Conservation (phyloP, 2,888 invertebrate genomes). For the Leptopilina syphax region DNA sequence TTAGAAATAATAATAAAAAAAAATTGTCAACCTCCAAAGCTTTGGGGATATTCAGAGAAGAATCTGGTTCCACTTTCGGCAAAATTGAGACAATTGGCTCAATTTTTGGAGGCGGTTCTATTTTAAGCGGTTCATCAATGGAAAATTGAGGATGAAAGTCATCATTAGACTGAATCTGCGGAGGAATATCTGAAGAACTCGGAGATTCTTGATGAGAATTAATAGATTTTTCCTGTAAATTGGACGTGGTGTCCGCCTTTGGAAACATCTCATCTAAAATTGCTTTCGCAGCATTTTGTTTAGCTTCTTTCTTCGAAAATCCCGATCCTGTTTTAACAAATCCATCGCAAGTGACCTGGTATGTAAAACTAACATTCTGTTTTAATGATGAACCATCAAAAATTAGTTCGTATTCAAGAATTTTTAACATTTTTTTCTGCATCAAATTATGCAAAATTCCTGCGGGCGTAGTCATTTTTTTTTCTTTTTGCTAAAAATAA, state of each 20-base stretch:
- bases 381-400: constrained; percentile 58
- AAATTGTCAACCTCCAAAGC: constrained; percentile 62
- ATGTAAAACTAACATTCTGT: constrained; percentile 74
- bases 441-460: constrained; percentile 74
- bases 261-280: constrained; percentile 53
- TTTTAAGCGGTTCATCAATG: constrained; percentile 58
- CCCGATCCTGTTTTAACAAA: constrained; percentile 70
- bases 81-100: constrained; percentile 60
- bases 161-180: too few species aligned
- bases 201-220: too few species aligned
- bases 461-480: too few species aligned
- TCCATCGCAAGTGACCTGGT: constrained; percentile 69
- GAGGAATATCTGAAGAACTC: too few species aligned
- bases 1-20: neutral
- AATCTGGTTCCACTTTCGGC: constrained; percentile 56
- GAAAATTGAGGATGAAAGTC: too few species aligned
- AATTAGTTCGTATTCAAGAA: constrained; percentile 79
- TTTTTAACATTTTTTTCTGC: constrained; percentile 76
- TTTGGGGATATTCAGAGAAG: constrained; percentile 54
- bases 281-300: constrained; percentile 75
- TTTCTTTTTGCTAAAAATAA: too few species aligned
- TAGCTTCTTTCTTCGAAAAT: constrained; percentile 76
- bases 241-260: constrained; percentile 63
- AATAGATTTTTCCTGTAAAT: too few species aligned
- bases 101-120: constrained; percentile 62